A percentile compares a stretch with the other conserved stretches of the same genome.
phyloP scores from a whole-genome alignment of 2,888 invertebrate genomes.

The Synanthedon vespiformis region DNA sequence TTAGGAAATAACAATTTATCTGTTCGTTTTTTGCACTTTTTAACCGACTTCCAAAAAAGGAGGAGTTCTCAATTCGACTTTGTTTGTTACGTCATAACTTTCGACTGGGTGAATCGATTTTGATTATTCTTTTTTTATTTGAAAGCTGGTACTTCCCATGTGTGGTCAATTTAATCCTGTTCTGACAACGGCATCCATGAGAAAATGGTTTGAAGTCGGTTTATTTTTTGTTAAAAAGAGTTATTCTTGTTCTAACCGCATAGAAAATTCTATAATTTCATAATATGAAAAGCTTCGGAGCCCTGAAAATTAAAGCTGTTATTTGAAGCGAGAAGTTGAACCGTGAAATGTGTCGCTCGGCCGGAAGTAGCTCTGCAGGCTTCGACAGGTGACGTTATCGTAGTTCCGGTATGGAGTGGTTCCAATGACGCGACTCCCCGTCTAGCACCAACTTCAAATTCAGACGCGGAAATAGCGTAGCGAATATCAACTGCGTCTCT shows the following conservation, averaged over 20 bases:
- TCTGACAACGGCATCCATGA: too few species aligned
- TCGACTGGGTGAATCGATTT: too few species aligned
- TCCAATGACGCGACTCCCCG: neutral
- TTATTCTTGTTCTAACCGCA: neutral
- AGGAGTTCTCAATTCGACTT: too few species aligned
- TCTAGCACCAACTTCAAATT: neutral
- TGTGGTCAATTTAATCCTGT: too few species aligned
- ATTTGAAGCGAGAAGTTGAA: neutral
- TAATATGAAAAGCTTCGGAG: neutral
- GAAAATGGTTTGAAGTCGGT: too few species aligned
- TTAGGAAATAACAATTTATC: too few species aligned
- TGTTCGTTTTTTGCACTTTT: too few species aligned
- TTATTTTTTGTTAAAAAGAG: too few species aligned
- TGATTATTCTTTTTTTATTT: too few species aligned
- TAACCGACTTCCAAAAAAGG: too few species aligned
- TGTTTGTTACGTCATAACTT: too few species aligned
- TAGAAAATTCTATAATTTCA: neutral
- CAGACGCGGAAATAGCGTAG: neutral
- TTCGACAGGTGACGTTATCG: slow-evolving; percentile 2
- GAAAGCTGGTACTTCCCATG: too few species aligned
- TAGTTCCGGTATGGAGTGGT: slow-evolving; percentile 4
- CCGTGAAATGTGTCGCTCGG: neutral
- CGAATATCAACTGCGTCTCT: neutral
- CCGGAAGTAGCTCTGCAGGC: neutral
- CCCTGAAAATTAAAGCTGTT: neutral